Evolutionary conservation across 2,113 vertebrate species (phyloP), one percentile per base, ranked within the genome.

Genomic region (Oryctolagus cuniculus): DNA sequence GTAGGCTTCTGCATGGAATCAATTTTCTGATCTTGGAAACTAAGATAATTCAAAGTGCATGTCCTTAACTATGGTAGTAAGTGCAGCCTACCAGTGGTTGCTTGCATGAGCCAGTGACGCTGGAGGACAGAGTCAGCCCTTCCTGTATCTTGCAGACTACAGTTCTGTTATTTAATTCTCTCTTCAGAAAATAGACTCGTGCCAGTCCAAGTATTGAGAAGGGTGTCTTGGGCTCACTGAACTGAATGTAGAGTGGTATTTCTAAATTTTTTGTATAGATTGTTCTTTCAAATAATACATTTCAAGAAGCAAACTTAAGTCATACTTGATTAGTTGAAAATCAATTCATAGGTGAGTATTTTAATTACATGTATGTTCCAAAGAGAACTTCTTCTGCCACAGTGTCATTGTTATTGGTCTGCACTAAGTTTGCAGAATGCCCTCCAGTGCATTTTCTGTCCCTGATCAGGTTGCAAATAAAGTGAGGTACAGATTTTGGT

Each of bases 31-130:
- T 93, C 94, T 95, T 29, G 87, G 72, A 95, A 89, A 88, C 89
- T 74, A 89, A 87, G 87, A 93, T 96, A 93, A 96, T 89, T 97
- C 83, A 91, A 95, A 94, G 81, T 93, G 89, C 73, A 94, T 94
- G 89, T 90, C 83, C 77, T 91, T 93, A 70, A 90, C 19, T 89
- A 85, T 87, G 75, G 88, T 91, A 92, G 72, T 93, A 92, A 88
- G 89, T 55, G 34, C 38, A 69, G 72, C 25, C 89, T 95, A 81
- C 92, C 92, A 72, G 82, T 36, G 69, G 49, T 78, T 84, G 66
- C 83, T 93, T 74, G 8, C 69, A 27, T n/a, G 61, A 84, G 67
- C 61, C 31, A 0, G 49, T 36, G 34, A 27, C 25, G n/a, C 74
- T 61, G 13, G 38, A 77, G 31, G 27, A 72, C 88, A 89, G 80